A percentile compares a stretch with the other conserved stretches of the same genome.
Conservation (phyloP, 1,140 invertebrate species). For the Trachelipus rathkii region DNA sequence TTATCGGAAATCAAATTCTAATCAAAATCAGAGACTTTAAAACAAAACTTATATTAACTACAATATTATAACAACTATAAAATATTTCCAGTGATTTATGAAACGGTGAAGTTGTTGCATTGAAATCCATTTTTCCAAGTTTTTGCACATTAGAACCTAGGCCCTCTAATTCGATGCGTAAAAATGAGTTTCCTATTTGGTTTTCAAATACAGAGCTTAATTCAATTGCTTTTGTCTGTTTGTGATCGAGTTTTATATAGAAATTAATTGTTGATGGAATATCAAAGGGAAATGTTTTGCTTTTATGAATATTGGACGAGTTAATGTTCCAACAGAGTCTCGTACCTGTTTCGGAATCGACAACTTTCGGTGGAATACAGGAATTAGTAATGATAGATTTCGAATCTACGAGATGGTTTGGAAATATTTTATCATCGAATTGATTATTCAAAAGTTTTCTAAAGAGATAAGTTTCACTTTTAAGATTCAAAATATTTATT, state of each 20-base stretch:
- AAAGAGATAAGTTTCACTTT: background rate
- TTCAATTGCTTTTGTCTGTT: too few relatives aligned
- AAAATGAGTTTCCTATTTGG: too few relatives aligned
- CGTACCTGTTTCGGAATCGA: background rate
- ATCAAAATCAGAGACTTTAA: too few relatives aligned
- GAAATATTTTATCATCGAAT: background rate
- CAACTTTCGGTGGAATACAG: background rate
- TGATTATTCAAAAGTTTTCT: background rate
- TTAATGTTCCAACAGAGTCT: background rate
- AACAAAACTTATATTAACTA: too few relatives aligned
- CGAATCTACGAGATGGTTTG: background rate
- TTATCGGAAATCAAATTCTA: too few relatives aligned
- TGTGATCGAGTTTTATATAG: background rate
- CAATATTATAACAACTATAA: too few relatives aligned
- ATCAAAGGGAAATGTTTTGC: background rate
- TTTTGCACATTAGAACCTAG: too few relatives aligned
- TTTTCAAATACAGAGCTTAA: too few relatives aligned
- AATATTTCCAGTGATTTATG: background rate
- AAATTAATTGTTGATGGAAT: background rate
- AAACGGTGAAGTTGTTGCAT: too few relatives aligned
- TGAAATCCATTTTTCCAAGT: too few relatives aligned
- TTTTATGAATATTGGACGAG: background rate
- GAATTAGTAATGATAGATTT: background rate
- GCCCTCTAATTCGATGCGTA: too few relatives aligned
- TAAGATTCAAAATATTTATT: background rate